These are phyloP conservation scores for Drosophila nr. perissopoda DNA, from an alignment of 2,888 invertebrate genomes.

Conservation along the genomic window DNA sequence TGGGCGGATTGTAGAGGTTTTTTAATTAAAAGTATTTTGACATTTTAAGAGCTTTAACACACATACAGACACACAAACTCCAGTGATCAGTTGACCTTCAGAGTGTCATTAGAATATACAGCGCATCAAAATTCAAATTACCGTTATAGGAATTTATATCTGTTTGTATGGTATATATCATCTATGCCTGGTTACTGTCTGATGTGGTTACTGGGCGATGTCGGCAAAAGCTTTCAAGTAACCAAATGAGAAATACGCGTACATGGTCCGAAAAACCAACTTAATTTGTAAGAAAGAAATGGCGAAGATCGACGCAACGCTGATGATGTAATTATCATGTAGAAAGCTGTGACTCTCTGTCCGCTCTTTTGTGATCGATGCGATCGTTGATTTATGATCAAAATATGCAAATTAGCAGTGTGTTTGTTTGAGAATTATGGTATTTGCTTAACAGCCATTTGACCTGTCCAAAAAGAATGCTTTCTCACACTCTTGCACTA, in stretches of 20 bases:
- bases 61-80: neutral
- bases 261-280: constrained; percentile 35
- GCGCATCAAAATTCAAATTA: constrained; percentile 42
- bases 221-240: constrained; percentile 60
- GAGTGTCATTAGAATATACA: constrained; percentile 52
- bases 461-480: constrained; percentile 26
- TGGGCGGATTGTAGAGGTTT: constrained; percentile 38
- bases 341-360: constrained; percentile 62
- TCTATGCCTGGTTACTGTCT: constrained; percentile 13
- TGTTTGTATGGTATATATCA: constrained; percentile 23
- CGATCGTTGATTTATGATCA: constrained; percentile 61
- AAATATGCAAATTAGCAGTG: constrained; percentile 57
- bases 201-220: constrained; percentile 15
- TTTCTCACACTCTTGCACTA: neutral
- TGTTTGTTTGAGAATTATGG: constrained; percentile 35
- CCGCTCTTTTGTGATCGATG: constrained; percentile 8
- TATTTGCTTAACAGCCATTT: constrained; percentile 40
- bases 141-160: constrained; percentile 45
- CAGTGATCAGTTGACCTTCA: constrained; percentile 60
- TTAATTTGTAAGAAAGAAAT: constrained; percentile 49
- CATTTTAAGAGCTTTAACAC: constrained; percentile 51
- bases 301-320: constrained; percentile 28
- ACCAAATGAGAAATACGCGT: constrained; percentile 40
- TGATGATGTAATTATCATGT: constrained; percentile 77
- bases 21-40: constrained; percentile 52